A percentile compares a stretch with the other conserved stretches of the same genome.
phyloP scores from a whole-genome alignment of 1,140 invertebrate genomes.

The Eriosoma lanigerum region DNA sequence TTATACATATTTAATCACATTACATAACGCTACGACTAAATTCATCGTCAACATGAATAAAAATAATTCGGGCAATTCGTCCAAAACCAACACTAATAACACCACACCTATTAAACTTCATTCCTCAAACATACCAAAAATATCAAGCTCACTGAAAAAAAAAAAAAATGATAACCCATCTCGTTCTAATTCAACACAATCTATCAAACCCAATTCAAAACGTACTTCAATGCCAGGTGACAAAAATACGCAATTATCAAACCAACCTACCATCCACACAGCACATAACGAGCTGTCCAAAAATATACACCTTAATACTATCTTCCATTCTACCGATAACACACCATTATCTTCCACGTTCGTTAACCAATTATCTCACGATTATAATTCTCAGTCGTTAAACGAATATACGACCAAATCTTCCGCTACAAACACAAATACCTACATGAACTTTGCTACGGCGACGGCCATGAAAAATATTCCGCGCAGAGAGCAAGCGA shows the following conservation, averaged over 20 bases:
- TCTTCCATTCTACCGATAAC: not conserved
- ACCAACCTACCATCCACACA: too few relatives aligned
- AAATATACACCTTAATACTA: not conserved
- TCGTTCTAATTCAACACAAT: too few relatives aligned
- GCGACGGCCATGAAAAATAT: not conserved
- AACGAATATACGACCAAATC: not conserved
- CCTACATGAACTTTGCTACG: not conserved
- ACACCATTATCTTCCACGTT: not conserved
- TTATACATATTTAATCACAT: not conserved
- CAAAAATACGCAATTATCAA: too few relatives aligned
- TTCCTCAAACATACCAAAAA: too few relatives aligned
- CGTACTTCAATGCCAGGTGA: too few relatives aligned
- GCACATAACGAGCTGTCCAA: not conserved
- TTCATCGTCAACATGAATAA: slow-evolving; percentile 6
- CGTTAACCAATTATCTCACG: not conserved
- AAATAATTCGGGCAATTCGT: not conserved
- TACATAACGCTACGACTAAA: not conserved
- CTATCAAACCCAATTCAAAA: too few relatives aligned
- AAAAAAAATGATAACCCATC: too few relatives aligned
- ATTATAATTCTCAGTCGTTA: not conserved
- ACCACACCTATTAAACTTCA: too few relatives aligned
- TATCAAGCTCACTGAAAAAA: too few relatives aligned
- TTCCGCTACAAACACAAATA: not conserved
- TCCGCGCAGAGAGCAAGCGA: not conserved
- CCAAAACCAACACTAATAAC: not conserved